Evolutionary conservation across 2,797 vertebrate species (phyloP), one percentile per base, ranked within the genome.

Genomic region (Coilia nasus): DNA sequence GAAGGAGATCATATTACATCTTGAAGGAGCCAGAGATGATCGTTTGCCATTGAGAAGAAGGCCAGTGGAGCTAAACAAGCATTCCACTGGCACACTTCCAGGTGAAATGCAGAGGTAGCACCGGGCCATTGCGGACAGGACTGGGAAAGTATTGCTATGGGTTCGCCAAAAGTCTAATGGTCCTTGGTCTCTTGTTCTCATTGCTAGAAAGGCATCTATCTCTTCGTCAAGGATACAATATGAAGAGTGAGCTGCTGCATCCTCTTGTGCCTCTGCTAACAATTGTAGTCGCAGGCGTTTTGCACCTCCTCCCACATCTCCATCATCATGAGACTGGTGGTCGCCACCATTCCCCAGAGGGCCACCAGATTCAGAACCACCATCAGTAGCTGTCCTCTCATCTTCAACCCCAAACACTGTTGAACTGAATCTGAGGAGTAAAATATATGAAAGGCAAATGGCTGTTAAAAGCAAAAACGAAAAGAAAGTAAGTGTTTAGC

Each of bases 141-240:
- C 7, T 6, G 64, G 64, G 28, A 71, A 71, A 28, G 25, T 15
- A 15, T 35, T 28, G 64, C 64, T 71, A 35, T 71, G 25, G 64
- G 64, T 71, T 71, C 25, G 25, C 64, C 64, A 75, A 41, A 75
- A 75, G 31, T 75, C 28, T 7, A 31, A 35, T 35, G 67, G 23
- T 31, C 67, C 67, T 71, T 71, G 64, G 25, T 71, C 64, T 71
- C 67, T 75, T 15, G 67, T 75, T 19, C 28, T 75, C 14, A 75
- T 35, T 31, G 28, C 31, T 0, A 35, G 67, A 41, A 75, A 75
- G 19, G 14, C 28, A 35, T 71, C 64, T 14, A 71, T 31, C 28
- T 71, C 64, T 31, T 71, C 10, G 64, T 71, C 64, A 71, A 71
- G 64, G 64, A 71, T 71, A 71, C 14, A 3, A 17, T 71, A 4